These are phyloP conservation scores for Andrena bicolor DNA, from an alignment of 2,888 invertebrate species.

Conservation along the genomic window DNA sequence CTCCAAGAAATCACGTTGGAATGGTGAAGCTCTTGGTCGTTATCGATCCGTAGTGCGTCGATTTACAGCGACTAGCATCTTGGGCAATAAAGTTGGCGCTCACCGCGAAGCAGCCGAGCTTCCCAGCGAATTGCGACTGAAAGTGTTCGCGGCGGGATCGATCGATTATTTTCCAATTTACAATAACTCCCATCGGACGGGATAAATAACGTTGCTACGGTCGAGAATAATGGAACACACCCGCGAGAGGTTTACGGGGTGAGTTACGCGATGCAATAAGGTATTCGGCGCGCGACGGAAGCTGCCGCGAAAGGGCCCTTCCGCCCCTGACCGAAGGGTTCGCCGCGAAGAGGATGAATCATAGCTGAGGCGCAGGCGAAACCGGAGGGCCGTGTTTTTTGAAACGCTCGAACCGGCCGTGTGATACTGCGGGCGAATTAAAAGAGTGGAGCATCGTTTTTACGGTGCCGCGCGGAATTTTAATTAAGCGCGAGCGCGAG, in stretches of 20 bases:
- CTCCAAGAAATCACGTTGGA: not conserved
- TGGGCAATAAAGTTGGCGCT: not conserved
- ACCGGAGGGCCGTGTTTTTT: constrained; percentile 12
- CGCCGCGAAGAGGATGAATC: constrained; percentile 23
- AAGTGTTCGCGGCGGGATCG: not conserved
- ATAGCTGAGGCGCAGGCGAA: constrained; percentile 4
- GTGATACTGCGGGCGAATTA: constrained; percentile 1
- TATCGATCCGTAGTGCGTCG: not conserved
- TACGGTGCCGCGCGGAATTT: constrained; percentile 22
- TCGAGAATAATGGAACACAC: not conserved
- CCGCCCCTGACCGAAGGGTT: constrained; percentile 17
- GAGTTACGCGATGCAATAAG: constrained; percentile 19
- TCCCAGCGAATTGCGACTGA: constrained; percentile 8
- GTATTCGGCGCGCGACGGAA: constrained; percentile 3
- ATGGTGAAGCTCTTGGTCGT: not conserved
- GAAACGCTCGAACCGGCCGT: not conserved
- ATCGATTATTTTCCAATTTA: constrained; percentile 26
- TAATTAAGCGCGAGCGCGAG: constrained; percentile 25
- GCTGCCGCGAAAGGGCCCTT: constrained; percentile 2
- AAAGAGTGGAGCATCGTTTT: constrained; percentile 16
- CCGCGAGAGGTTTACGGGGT: constrained; percentile 32
- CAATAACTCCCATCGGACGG: constrained; percentile 1
- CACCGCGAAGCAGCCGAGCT: not conserved
- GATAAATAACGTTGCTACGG: constrained; percentile 7
- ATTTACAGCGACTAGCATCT: not conserved